These are phyloP conservation scores for Pyralis farinalis DNA, from an alignment of 2,888 invertebrate genomes.

Conservation along the genomic window DNA sequence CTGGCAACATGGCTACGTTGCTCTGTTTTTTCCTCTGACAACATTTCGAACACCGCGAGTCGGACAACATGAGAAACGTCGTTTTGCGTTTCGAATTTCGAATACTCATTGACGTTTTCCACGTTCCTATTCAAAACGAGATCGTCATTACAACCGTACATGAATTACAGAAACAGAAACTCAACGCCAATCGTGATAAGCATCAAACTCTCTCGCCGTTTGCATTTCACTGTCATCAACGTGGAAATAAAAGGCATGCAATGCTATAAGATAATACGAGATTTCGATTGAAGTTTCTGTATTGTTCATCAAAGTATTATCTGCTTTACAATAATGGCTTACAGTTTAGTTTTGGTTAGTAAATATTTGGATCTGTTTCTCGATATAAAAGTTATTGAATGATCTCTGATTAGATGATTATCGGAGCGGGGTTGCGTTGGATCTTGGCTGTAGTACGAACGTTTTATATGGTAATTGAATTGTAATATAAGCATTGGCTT, in stretches of 20 bases:
- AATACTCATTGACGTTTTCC: conserved; percentile 55
- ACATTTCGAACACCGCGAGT: conserved; percentile 45
- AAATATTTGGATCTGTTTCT: conserved; percentile 37
- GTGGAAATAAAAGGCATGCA: conserved; percentile 45
- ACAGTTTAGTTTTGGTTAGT: conserved; percentile 36
- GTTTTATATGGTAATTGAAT: conserved; percentile 79
- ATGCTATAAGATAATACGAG: conserved; percentile 60
- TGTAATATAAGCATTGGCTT: conserved; percentile 69
- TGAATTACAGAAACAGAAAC: conserved; percentile 28
- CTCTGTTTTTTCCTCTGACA: conserved; percentile 48
- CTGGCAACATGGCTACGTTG: conserved; percentile 25
- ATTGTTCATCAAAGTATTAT: conserved; percentile 35
- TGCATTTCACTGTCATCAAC: conserved; percentile 38
- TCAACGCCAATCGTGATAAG: conserved; percentile 33
- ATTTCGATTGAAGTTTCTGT: conserved; percentile 54
- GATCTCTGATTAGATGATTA: conserved; percentile 80
- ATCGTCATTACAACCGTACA: conserved; percentile 31
- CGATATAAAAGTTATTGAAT: conserved; percentile 74
- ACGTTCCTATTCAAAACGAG: conserved; percentile 34
- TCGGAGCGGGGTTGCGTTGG: conserved; percentile 64
- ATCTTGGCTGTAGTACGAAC: conserved; percentile 58
- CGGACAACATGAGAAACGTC: conserved; percentile 45
- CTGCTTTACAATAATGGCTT: conserved; percentile 37
- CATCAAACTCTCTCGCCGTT: conserved; percentile 35
- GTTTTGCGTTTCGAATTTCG: conserved; percentile 63